Evolutionary conservation across 2,797 vertebrate genomes (phyloP).

Genomic region (Arctocebus calabarensis): DNA sequence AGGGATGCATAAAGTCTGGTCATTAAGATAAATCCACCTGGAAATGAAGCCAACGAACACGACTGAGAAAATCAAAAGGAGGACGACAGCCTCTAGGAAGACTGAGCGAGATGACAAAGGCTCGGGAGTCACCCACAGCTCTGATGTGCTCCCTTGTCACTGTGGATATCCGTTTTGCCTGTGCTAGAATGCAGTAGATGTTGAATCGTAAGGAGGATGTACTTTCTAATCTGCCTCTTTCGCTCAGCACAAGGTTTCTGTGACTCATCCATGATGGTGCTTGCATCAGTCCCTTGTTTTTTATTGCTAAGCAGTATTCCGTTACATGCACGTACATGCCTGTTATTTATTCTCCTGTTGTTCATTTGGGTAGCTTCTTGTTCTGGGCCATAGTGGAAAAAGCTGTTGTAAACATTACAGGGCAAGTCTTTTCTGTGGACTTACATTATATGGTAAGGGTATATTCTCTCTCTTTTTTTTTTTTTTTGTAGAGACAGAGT

Average conservation of each 20-base stretch:
- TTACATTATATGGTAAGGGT: background rate
- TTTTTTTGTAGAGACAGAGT: too few relatives aligned
- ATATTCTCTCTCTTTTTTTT: too few relatives aligned
- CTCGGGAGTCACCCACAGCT: background rate
- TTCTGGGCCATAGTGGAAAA: background rate
- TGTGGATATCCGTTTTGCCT: background rate
- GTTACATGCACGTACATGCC: accelerated
- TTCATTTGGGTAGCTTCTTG: background rate
- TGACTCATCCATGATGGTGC: accelerated
- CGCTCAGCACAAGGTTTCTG: background rate
- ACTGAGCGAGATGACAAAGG: background rate
- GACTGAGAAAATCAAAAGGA: background rate
- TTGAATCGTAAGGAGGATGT: background rate
- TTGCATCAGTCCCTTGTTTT: background rate
- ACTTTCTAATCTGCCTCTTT: background rate
- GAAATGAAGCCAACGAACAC: constrained; percentile 51
- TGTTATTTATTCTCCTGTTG: background rate
- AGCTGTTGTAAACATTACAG: background rate
- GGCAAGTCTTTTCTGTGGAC: background rate
- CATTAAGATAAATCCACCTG: constrained; percentile 98
- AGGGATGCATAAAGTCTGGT: constrained; percentile 96
- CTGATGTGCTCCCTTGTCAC: background rate
- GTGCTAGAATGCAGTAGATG: background rate
- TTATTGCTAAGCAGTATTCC: background rate
- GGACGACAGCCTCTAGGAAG: too few relatives aligned